These are phyloP conservation scores for Ovibos moschatus DNA, from an alignment of 2,113 vertebrate genomes.

Conservation along the genomic window DNA sequence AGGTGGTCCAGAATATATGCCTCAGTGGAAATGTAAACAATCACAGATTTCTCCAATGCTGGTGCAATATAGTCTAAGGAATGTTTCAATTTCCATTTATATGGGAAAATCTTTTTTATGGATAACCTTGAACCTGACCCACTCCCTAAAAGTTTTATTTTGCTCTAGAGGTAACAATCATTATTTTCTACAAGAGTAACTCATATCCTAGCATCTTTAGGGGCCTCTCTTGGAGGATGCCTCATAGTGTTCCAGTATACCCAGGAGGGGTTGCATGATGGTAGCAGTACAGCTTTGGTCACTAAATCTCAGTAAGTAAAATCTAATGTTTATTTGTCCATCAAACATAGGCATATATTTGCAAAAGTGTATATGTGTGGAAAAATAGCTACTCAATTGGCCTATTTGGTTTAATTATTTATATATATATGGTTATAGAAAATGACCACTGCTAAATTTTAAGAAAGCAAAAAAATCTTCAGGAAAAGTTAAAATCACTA, in stretches of 20 bases:
- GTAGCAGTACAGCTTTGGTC: background rate
- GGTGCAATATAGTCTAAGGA: background rate
- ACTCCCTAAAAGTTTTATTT: background rate
- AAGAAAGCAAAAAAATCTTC: background rate
- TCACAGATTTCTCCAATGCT: background rate
- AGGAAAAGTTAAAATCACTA: background rate
- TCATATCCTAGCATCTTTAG: background rate
- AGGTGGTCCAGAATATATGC: background rate
- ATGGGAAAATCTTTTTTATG: background rate
- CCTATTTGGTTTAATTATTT: background rate
- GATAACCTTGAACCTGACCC: background rate
- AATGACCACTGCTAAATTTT: background rate
- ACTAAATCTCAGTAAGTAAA: conserved; percentile 14
- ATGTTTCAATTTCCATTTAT: background rate
- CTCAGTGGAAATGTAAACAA: background rate
- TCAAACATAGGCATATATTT: background rate
- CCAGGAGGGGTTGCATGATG: background rate
- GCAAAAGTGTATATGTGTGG: background rate
- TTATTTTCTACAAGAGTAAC: background rate
- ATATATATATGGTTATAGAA: background rate
- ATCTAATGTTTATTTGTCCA: background rate
- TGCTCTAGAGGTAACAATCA: background rate
- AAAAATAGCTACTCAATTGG: background rate
- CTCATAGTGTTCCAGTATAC: background rate
- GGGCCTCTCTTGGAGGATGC: background rate